Percentiles rank a stretch among this genome's conserved stretches.
These are phyloP conservation scores for Anas acuta DNA, from an alignment of 2,797 vertebrate genomes.

Conservation along the genomic window DNA sequence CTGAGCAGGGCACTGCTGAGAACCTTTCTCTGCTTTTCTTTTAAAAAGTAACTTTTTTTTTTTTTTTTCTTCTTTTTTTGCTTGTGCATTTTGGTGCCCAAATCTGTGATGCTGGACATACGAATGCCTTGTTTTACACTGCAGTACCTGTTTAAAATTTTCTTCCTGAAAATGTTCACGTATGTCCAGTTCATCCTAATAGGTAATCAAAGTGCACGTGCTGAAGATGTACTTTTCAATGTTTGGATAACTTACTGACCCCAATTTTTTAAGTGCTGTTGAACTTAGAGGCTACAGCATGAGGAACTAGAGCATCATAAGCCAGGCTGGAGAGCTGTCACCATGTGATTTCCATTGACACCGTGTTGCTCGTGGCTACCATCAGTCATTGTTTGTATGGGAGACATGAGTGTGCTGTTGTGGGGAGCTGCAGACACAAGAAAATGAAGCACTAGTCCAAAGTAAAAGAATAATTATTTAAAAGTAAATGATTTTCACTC, in stretches of 20 bases:
- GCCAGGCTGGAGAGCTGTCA: not conserved
- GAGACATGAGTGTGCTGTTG: not conserved
- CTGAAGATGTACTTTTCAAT: not conserved
- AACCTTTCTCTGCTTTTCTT: not conserved
- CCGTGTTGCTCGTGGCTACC: not conserved
- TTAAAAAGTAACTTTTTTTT: accelerated
- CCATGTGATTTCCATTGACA: not conserved
- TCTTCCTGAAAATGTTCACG: not conserved
- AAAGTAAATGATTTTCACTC: not conserved
- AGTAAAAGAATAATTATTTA: not conserved
- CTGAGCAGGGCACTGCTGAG: not conserved
- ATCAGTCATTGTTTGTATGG: not conserved
- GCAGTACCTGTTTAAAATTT: not conserved
- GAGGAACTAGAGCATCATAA: not conserved
- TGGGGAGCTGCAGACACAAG: not conserved
- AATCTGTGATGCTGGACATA: not conserved
- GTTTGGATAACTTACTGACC: not conserved
- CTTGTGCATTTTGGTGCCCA: constrained; percentile 11
- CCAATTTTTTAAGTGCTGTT: not conserved
- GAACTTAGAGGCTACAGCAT: not conserved
- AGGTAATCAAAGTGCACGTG: not conserved
- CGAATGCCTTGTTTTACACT: not conserved
- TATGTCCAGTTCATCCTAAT: constrained; percentile 2
- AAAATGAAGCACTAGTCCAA: not conserved
- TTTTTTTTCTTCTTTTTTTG: not conserved